Evolutionary conservation across 1,140 invertebrate genomes (phyloP), one percentile per base, ranked within the genome.

Genomic region (Euwallacea fornicatus): DNA sequence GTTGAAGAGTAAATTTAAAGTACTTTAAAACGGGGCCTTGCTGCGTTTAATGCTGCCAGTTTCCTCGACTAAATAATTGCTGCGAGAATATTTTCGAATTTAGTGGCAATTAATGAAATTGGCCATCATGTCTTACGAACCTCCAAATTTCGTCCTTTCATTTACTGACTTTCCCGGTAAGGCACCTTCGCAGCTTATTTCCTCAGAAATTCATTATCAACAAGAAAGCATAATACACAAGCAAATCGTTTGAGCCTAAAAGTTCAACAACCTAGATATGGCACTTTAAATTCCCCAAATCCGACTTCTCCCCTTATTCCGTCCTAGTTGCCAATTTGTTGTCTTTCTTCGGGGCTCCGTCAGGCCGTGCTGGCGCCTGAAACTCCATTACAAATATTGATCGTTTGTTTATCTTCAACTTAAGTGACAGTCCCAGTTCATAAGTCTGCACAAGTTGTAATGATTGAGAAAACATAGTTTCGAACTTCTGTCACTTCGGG

Each of bases 301-400:
- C 13, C 46, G 46, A 50, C 46, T 50, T 33, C 21, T 33, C 21
- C 21, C 21, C 21, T 33, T 33, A 33, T 33, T 33, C 21, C 4
- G 21, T 33, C 21, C 21, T 33, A 33, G 11, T 56, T 56, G 54
- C 15, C 54, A 16, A 16, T 56, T 56, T 56, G 54, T 56, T 56
- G 11, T 56, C 16, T 16, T 8, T 56, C 54, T 56, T 56, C 15
- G 54, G 11, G 0, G 54, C 15, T 56, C 8, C 16, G 54, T 56
- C 54, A 56, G 54, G 54, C 11, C 15, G 11, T 16, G 15, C 54
- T 56, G 54, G 54, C 54, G 54, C 54, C 54, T 11, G 8, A 16
- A 13, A 9, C 54, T 56, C 54, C 54, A 56, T 56, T 56, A 56
- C 15, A 56, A 50, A 56, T 56, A 56, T 56, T 16, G 54, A 56